Percentiles rank a stretch among this genome's conserved stretches.
phyloP scores from a whole-genome alignment of 1,140 invertebrate genomes.

The Zaprionus kolodkinae region DNA sequence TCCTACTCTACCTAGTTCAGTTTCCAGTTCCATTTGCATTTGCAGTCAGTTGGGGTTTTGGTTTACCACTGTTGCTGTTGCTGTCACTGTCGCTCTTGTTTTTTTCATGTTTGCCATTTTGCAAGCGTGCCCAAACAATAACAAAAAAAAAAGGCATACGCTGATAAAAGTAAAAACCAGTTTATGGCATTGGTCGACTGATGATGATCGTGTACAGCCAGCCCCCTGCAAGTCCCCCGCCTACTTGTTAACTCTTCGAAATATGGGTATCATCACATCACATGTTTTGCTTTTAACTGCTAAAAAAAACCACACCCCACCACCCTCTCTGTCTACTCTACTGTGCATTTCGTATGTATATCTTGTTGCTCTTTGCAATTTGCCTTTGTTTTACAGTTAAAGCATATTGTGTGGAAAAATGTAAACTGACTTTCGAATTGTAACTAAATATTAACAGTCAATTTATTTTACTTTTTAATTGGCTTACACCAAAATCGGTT shows the following conservation, averaged over 20 bases:
- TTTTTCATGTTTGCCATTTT: conserved; percentile 37
- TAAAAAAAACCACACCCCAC: background rate
- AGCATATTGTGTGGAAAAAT: too few relatives aligned
- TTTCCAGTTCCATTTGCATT: conserved; percentile 42
- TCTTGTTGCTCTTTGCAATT: background rate
- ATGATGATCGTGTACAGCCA: background rate
- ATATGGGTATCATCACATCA: conserved; percentile 24
- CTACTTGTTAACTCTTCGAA: background rate
- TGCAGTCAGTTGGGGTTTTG: conserved; percentile 3
- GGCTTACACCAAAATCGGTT: background rate
- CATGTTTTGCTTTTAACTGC: conserved; percentile 21
- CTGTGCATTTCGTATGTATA: background rate
- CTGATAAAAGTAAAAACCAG: conserved; percentile 41
- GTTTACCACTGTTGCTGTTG: conserved; percentile 14
- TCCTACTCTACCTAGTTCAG: conserved; percentile 10
- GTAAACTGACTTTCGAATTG: background rate
- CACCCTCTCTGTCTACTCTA: background rate
- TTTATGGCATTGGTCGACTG: conserved; percentile 40
- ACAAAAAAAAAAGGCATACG: conserved; percentile 23
- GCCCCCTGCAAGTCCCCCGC: background rate
- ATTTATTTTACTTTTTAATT: background rate
- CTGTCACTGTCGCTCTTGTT: conserved; percentile 6
- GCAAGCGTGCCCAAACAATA: conserved; percentile 43
- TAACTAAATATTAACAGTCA: background rate
- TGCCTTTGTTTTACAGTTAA: conserved; percentile 5